phyloP scores from a whole-genome alignment of 2,113 vertebrate species.

The Psettodes erumei region DNA sequence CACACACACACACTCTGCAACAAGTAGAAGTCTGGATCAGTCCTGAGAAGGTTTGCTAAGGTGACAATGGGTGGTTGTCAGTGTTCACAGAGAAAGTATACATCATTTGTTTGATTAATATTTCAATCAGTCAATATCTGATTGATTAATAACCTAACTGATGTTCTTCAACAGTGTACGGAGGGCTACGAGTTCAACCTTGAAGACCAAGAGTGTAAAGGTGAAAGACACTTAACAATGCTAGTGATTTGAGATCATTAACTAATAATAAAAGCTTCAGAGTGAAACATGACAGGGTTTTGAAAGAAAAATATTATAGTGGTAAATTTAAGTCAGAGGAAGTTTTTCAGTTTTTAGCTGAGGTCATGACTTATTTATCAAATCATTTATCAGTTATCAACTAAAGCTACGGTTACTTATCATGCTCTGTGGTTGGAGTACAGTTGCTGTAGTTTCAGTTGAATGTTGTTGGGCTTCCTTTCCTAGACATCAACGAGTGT shows the following conservation, averaged over 20 bases:
- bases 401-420: too few relatives aligned
- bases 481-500: constrained; percentile 87
- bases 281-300: too few relatives aligned
- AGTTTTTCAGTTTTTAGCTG: too few relatives aligned
- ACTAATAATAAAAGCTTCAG: neutral
- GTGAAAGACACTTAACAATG: neutral
- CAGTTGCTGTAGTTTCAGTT: neutral
- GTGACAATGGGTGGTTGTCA: neutral
- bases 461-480: neutral
- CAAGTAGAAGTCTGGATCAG: neutral
- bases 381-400: neutral
- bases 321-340: too few relatives aligned
- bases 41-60: neutral
- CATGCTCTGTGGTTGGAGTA: too few relatives aligned
- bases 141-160: neutral
- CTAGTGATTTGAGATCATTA: neutral
- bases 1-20: neutral
- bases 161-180: neutral
- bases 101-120: too few relatives aligned
- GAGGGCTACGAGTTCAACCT: constrained; percentile 10
- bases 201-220: constrained; percentile 16
- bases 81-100: too few relatives aligned
- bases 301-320: too few relatives aligned
- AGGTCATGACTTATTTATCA: too few relatives aligned
- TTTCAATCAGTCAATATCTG: neutral